phyloP scores from a whole-genome alignment of 2,113 vertebrate species.

The Lophius piscatorius region DNA sequence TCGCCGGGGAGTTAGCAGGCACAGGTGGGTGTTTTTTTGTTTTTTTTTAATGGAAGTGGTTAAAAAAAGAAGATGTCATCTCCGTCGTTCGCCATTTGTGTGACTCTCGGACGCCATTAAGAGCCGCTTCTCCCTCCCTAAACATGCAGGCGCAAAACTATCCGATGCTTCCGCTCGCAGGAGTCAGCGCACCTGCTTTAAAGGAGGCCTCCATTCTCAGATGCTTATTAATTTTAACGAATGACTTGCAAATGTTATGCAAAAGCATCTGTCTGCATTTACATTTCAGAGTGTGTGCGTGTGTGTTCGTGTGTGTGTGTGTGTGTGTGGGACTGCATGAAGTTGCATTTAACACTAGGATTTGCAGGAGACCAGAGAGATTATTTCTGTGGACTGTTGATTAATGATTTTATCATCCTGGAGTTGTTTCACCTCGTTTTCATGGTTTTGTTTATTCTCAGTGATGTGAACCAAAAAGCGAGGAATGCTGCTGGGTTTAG shows the following conservation, averaged over 20 bases:
- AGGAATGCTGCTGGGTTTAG: conserved; percentile 22
- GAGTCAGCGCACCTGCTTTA: conserved; percentile 39
- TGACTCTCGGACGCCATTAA: conserved; percentile 56
- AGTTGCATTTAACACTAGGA: conserved; percentile 21
- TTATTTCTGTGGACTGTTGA: conserved; percentile 37
- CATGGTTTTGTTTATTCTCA: conserved; percentile 27
- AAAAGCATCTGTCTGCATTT: conserved; percentile 72
- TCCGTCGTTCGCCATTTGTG: conserved; percentile 37
- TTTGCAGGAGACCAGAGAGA: conserved; percentile 20
- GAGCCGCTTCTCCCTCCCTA: conserved; percentile 25
- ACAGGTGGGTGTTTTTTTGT: too few relatives aligned
- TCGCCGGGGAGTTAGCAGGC: conserved; percentile 53
- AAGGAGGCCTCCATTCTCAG: conserved; percentile 18
- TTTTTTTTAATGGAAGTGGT: conserved; percentile 63
- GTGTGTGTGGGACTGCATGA: conserved; percentile 26
- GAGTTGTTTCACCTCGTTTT: conserved; percentile 52
- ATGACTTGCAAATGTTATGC: conserved; percentile 71
- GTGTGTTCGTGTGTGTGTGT: conserved; percentile 34
- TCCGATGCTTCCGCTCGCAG: conserved; percentile 10
- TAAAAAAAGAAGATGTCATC: conserved; percentile 50
- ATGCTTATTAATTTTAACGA: conserved; percentile 45
- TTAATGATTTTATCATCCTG: conserved; percentile 43
- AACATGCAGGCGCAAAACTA: conserved; percentile 8
- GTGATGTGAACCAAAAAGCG: conserved; percentile 19
- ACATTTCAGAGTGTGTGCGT: conserved; percentile 59